Base-by-base conservation (phyloP, 2,113 vertebrate genomes). In the Xiphorhynchus elegans region DNA sequence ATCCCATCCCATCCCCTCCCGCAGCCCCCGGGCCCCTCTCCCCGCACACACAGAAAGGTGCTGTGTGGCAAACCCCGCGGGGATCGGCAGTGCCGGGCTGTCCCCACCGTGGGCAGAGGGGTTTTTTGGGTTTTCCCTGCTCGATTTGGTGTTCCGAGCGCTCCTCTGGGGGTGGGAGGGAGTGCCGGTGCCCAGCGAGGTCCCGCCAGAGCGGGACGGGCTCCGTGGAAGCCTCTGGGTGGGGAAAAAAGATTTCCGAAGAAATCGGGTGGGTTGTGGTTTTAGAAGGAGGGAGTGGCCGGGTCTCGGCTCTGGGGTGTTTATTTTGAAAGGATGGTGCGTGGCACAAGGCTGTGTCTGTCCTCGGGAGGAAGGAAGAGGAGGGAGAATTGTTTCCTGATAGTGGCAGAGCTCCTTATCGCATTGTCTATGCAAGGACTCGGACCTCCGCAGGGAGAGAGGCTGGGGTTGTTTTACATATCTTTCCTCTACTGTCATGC, bases 311-410 rank as follows among this genome's bases (percentile, higher is more conserved):
- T 67, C 26, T 17, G 62, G 79, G 23, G 31, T 58, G 87, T 69
- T 91, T 84, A 13, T 59, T 81, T 78, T 78, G 81, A 47, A 70
- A 70, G 58, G 67, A 26, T 33, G 46, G 10, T 83, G 49, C 21
- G 7, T 46, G 74, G 77, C 56, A 84, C 39, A 35, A 78, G 50
- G 13, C 19, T 69, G 56, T 40, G 13, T 64, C 72, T 62, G 2
- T 72, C 4, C 40, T 14, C 4, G 69, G 69, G 84, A 93, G 91
- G 95, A 91, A 96, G 95, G 93, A 96, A 91, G 84, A 63, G 89
- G 76, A 75, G 62, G 28, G 13, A 84, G 76, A 42, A 33, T 55
- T 63, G 73, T 47, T 89, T 93, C 74, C 73, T 56, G n/a, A 11
- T 10, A 37, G 73, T 31, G 17, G 70, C 68, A n/a, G 63, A 29